Percentiles rank a stretch among this genome's conserved stretches.
phyloP scores from a whole-genome alignment of 2,888 invertebrate genomes.

The Protodeltote pygarga region DNA sequence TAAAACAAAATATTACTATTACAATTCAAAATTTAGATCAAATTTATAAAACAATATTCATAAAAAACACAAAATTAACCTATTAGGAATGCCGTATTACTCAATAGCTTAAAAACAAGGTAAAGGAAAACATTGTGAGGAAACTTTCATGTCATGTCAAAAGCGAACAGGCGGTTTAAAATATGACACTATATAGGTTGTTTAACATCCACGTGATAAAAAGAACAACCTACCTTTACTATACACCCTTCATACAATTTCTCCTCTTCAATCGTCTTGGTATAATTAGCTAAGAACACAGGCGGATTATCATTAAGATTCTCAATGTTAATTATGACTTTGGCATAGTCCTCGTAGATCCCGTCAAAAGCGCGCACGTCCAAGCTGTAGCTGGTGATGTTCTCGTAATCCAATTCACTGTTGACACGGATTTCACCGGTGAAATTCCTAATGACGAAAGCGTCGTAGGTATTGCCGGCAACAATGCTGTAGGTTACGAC shows the following conservation, averaged over 20 bases:
- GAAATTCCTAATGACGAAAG: conserved; percentile 93
- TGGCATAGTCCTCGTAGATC: conserved; percentile 92
- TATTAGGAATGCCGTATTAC: too few relatives aligned
- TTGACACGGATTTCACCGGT: conserved; percentile 95
- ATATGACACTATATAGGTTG: too few relatives aligned
- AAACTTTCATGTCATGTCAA: too few relatives aligned
- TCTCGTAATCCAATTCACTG: conserved; percentile 93
- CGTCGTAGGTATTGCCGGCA: conserved; percentile 94
- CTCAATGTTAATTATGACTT: conserved; percentile 93
- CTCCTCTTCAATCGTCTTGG: conserved; percentile 92
- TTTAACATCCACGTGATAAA: too few relatives aligned
- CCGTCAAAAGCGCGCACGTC: conserved; percentile 95
- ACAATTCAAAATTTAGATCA: too few relatives aligned
- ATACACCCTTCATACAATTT: conserved; percentile 90
- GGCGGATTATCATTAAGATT: conserved; percentile 98
- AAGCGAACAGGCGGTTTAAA: too few relatives aligned
- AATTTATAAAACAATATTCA: too few relatives aligned
- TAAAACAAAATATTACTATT: too few relatives aligned
- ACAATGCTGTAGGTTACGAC: conserved; percentile 95
- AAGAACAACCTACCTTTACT: conserved; percentile 87
- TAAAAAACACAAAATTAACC: too few relatives aligned
- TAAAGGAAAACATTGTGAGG: too few relatives aligned
- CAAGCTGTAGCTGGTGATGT: conserved; percentile 93
- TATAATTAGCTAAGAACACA: conserved; percentile 91
- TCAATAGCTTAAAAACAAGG: too few relatives aligned